Evolutionary conservation across 2,797 vertebrate genomes (phyloP), one percentile per base, ranked within the genome.

Genomic region (Sylvia borin): DNA sequence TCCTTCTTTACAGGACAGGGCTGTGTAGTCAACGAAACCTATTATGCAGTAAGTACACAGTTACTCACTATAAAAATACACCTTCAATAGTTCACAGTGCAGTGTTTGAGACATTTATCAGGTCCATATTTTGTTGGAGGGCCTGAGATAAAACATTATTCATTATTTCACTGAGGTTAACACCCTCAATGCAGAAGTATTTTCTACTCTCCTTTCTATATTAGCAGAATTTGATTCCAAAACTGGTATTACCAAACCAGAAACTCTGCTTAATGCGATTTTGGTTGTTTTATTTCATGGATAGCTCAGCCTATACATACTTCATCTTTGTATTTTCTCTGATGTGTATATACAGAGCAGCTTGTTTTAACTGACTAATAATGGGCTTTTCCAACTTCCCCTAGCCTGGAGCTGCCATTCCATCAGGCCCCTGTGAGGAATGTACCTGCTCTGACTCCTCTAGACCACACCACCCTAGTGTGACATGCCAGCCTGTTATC

Each of bases 341-440:
- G 34, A 51, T 0, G 0, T 21, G 66, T 10, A 16, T 18, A 60
- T 21, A 78, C 6, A 20, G 25, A 80, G 13, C 34, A 72, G 19
- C 29, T 38, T 73, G 26, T 1, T 85, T 91, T 74, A 72, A 36
- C 13, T 60, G 27, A 61, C 45, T 70, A 61, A 45, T 34, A 45
- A 60, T 20, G 11, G 51, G 4, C 34, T 75, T 38, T 91, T n/a
- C 64, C 91, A 17, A 48, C 16, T 36, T 58, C 12, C 13, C 34
- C 48, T 72, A 98, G 98, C 98, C 98, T 3, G 98, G 98, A 26
- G 74, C 85, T 16, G n/a, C 94, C 6, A 8, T 98, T 66, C 97
- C 95, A 75, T 97, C 92, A 11, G 91, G 76, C 17, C 82, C 57
- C 11, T 98, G 98, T 34, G 93, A 98, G 58, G 94, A 90, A 20